Evolutionary conservation across 2,113 vertebrate genomes (phyloP).

Genomic region (Pedetes capensis): DNA sequence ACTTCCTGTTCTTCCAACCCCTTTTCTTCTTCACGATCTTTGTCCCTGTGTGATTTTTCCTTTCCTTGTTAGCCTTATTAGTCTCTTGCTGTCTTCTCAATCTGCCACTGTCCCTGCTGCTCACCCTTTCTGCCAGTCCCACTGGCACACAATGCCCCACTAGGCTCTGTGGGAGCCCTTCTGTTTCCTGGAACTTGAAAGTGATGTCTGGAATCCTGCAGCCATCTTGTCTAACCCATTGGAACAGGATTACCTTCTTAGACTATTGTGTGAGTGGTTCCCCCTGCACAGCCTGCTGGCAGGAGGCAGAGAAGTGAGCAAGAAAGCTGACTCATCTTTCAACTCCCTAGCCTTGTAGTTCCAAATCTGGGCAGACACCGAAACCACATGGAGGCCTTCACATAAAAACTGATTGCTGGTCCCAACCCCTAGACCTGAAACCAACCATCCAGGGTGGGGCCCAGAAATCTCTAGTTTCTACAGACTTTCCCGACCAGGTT

Average conservation of each 20-base stretch:
- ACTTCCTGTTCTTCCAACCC: no score
- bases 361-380: not conserved
- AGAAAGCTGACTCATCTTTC: not conserved
- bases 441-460: accelerated
- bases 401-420: not conserved
- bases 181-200: not conserved
- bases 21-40: not conserved
- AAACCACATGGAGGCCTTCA: not conserved
- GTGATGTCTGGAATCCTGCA: not conserved
- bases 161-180: not conserved
- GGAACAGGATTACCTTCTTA: not conserved
- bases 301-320: not conserved
- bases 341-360: not conserved
- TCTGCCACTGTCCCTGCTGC: not conserved
- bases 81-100: not conserved
- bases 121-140: not conserved
- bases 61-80: not conserved
- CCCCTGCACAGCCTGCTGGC: accelerated
- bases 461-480: not conserved
- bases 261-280: not conserved
- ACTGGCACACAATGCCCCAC: not conserved
- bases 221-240: not conserved
- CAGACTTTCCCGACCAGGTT: not conserved
- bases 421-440: not conserved
- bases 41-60: not conserved